phyloP scores from a whole-genome alignment of 2,113 vertebrate species.

The Corynorhinus townsendii region DNA sequence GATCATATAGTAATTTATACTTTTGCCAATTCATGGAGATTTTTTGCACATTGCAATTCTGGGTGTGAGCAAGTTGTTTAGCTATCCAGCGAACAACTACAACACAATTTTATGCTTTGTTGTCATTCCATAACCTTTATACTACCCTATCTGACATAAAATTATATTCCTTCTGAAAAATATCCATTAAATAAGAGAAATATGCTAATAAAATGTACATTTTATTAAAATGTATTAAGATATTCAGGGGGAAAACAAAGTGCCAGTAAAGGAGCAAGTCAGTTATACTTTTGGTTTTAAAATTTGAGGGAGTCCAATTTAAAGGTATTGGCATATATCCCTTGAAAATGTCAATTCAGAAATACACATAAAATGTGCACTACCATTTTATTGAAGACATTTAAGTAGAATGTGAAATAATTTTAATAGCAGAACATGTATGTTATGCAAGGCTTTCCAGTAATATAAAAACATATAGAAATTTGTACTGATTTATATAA shows the following conservation, averaged over 20 bases:
- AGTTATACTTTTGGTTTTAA: neutral
- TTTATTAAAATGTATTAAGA: neutral
- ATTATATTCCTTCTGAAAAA: neutral
- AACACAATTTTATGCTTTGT: neutral
- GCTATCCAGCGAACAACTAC: neutral
- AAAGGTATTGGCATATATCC: neutral
- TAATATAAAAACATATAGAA: neutral
- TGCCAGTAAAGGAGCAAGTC: neutral
- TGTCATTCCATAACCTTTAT: neutral
- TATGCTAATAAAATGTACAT: neutral
- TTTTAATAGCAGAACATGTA: neutral
- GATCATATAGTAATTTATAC: neutral
- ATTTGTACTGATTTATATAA: neutral
- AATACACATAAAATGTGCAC: neutral
- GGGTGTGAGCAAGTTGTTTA: neutral
- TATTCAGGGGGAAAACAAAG: neutral
- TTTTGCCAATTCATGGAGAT: neutral
- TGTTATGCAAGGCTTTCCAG: neutral
- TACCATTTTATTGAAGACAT: neutral
- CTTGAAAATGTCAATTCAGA: neutral
- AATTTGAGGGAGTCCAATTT: neutral
- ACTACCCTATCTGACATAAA: neutral
- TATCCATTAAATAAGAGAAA: neutral
- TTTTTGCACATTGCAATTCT: neutral
- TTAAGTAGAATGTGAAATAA: neutral